Conservation (phyloP, 1,140 invertebrate genomes). For the Drosophila bifasciata region DNA sequence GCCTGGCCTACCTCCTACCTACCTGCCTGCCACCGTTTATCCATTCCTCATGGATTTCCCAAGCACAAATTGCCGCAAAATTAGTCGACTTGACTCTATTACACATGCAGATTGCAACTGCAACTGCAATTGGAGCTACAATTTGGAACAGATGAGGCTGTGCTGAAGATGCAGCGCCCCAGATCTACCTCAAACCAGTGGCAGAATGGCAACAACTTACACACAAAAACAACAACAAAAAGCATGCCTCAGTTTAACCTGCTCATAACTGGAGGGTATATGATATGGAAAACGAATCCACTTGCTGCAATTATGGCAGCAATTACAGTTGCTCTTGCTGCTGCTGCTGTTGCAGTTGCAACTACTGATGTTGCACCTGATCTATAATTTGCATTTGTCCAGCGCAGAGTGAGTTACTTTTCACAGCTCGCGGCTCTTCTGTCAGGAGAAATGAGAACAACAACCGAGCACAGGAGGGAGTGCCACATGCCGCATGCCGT, state of each 20-base stretch:
- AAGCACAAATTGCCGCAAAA: slow-evolving; percentile 62
- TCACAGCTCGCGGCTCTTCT: slow-evolving; percentile 75
- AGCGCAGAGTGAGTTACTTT: slow-evolving; percentile 67
- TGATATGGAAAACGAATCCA: slow-evolving; percentile 68
- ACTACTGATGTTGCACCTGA: slow-evolving; percentile 56
- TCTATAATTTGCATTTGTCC: slow-evolving; percentile 75
- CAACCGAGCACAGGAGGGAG: slow-evolving; percentile 14
- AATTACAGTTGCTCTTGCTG: slow-evolving; percentile 64
- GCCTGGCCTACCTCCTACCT: slow-evolving; percentile 1
- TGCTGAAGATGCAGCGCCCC: slow-evolving; percentile 11
- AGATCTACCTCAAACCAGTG: slow-evolving; percentile 42
- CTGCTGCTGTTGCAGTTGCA: slow-evolving; percentile 30
- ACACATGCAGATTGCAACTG: slow-evolving; percentile 63
- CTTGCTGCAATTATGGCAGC: slow-evolving; percentile 79
- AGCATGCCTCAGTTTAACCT: slow-evolving; percentile 66
- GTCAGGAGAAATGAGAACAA: slow-evolving; percentile 54
- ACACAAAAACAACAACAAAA: background rate
- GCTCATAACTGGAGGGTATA: slow-evolving; percentile 81
- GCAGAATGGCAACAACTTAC: slow-evolving; percentile 16
- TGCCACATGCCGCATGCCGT: slow-evolving; percentile 29
- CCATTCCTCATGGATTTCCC: slow-evolving; percentile 57
- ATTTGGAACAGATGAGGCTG: slow-evolving; percentile 51
- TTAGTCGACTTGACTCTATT: slow-evolving; percentile 64
- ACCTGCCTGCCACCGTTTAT: slow-evolving; percentile 60
- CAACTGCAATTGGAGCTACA: slow-evolving; percentile 58